These are phyloP conservation scores for Augiades crinisus DNA, from an alignment of 2,888 invertebrate genomes.

Conservation along the genomic window DNA sequence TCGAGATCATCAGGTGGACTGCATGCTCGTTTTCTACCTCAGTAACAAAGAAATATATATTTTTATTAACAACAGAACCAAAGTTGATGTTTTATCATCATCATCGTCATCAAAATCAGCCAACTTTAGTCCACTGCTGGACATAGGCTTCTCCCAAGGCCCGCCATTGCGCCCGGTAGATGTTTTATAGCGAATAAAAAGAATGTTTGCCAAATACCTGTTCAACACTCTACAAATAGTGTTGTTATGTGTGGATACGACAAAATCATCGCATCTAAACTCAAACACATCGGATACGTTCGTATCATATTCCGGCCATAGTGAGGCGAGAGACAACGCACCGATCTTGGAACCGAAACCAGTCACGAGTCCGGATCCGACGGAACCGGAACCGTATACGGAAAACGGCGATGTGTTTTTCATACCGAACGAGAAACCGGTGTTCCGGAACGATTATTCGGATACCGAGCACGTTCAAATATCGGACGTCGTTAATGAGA, in stretches of 20 bases:
- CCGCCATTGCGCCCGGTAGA: too few relatives aligned
- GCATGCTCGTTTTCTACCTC: too few relatives aligned
- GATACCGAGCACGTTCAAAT: constrained; percentile 28
- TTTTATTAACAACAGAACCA: too few relatives aligned
- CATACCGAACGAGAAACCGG: constrained; percentile 47
- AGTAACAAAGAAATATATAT: too few relatives aligned
- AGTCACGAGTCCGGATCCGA: not conserved
- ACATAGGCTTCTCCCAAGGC: too few relatives aligned
- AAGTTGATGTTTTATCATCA: too few relatives aligned
- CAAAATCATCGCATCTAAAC: not conserved
- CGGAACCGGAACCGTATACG: not conserved
- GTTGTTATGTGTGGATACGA: not conserved
- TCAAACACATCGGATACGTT: constrained; percentile 45
- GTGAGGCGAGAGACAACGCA: constrained; percentile 30
- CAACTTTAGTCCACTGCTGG: too few relatives aligned
- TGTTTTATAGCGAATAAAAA: too few relatives aligned
- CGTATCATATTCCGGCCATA: constrained; percentile 45
- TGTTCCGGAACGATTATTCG: constrained; percentile 33
- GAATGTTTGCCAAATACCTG: not conserved
- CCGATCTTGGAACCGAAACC: constrained; percentile 2
- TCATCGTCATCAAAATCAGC: too few relatives aligned
- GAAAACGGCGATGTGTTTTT: constrained; percentile 49
- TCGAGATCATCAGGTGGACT: too few relatives aligned
- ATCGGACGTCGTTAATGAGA: constrained; percentile 3
- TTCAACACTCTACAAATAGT: too few relatives aligned